phyloP scores from a whole-genome alignment of 2,888 invertebrate genomes.

The Latrodectus hesperus region DNA sequence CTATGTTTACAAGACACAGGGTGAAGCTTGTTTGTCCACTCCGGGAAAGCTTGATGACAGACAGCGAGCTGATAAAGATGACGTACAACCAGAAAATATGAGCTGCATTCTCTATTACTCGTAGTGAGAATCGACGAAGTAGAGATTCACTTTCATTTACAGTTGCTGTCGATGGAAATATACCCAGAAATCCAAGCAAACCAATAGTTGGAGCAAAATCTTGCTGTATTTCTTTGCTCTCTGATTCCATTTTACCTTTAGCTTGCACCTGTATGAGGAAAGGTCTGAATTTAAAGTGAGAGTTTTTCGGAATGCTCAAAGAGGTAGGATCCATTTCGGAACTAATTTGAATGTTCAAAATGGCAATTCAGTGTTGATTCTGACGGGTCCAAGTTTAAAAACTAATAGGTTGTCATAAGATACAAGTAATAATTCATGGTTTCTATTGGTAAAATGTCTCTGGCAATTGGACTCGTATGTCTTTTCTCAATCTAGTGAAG shows the following conservation, averaged over 20 bases:
- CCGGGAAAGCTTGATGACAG: conserved; percentile 13
- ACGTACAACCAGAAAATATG: conserved; percentile 42
- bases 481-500: too few species aligned
- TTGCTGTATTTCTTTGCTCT: neutral
- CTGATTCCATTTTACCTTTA: neutral
- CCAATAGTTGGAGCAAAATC: conserved; percentile 44
- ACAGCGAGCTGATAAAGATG: conserved; percentile 14
- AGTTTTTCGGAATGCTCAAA: neutral
- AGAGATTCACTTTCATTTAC: neutral
- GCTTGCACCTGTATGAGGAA: neutral
- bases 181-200: conserved; percentile 37
- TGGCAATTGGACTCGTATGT: too few species aligned
- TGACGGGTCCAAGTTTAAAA: too few species aligned
- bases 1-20: conserved; percentile 34
- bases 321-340: too few species aligned
- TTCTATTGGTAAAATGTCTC: too few species aligned
- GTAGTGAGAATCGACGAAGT: neutral
- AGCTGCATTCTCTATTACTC: neutral
- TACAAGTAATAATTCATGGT: too few species aligned
- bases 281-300: neutral
- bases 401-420: too few species aligned
- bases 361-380: too few species aligned
- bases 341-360: too few species aligned
- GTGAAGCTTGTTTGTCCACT: conserved; percentile 29
- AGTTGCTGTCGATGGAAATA: conserved; percentile 8